Conservation (phyloP, 64 coral and sea anemone genomes). For the Astreopora myriophthalma region DNA sequence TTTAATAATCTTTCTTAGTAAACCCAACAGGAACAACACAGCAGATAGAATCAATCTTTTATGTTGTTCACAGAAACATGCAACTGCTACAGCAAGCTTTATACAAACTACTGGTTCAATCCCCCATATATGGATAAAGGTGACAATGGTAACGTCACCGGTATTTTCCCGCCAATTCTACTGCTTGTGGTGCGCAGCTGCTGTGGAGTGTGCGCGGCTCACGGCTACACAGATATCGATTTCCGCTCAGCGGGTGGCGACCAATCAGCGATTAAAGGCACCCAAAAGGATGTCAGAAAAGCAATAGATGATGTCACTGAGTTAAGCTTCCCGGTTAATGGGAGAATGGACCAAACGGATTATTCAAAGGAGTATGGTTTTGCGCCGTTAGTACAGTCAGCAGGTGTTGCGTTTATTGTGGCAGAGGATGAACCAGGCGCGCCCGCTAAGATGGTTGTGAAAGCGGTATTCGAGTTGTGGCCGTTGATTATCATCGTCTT, state of each 20-base stretch:
- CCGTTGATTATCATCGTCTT: conserved; percentile 77
- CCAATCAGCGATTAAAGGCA: conserved; percentile 28
- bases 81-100: conserved; percentile 74
- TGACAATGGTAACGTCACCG: conserved; percentile 11
- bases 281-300: conserved; percentile 64
- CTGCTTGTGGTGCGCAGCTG: conserved; percentile 50
- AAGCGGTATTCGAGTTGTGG: conserved; percentile 79
- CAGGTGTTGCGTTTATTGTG: conserved; percentile 77
- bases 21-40: no score
- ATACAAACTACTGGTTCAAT: conserved; percentile 89
- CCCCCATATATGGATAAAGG: conserved; percentile 69
- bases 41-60: neutral
- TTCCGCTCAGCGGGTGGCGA: conserved; percentile 38
- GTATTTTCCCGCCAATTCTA: conserved; percentile 85
- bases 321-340: conserved; percentile 75
- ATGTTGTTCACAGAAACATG: conserved; percentile 81
- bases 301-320: conserved; percentile 58
- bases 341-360: conserved; percentile 45
- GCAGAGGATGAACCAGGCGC: conserved; percentile 54
- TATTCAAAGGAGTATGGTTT: conserved; percentile 79
- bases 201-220: conserved; percentile 71
- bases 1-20: no score
- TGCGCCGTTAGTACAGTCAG: conserved; percentile 76
- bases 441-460: conserved; percentile 76
- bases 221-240: conserved; percentile 54